Evolutionary conservation across 2,113 vertebrate species (phyloP).

Genomic region (Hepsetus odoe): DNA sequence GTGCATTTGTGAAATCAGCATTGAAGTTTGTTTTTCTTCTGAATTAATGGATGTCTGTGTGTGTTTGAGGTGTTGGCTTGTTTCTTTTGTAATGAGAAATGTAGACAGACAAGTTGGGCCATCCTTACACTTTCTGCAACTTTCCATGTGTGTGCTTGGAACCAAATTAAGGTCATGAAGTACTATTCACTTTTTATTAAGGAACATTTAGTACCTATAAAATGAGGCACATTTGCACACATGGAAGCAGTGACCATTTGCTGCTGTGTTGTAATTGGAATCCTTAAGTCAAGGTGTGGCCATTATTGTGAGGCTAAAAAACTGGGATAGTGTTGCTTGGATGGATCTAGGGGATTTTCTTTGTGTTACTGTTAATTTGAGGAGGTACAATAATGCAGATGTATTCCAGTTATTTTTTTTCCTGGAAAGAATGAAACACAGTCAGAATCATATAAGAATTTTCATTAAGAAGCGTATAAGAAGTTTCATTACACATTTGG

Average conservation of each 20-base stretch:
- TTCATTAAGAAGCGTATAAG: too few species aligned
- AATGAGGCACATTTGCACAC: neutral
- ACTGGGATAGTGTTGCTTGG: neutral
- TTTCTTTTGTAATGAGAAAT: slow-evolving; percentile 56
- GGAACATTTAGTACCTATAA: neutral
- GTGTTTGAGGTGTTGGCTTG: slow-evolving; percentile 24
- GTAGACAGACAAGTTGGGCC: slow-evolving; percentile 68
- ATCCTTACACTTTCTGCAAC: slow-evolving; percentile 7
- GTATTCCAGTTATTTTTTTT: neutral
- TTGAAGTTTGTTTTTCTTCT: neutral
- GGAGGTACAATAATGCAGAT: too few species aligned
- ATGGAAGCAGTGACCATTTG: neutral
- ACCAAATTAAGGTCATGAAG: neutral
- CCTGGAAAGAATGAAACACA: neutral
- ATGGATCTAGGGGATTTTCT: neutral
- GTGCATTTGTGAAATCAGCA: neutral
- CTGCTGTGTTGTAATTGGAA: slow-evolving; percentile 20
- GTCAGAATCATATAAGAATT: neutral
- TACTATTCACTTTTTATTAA: neutral
- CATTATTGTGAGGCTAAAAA: slow-evolving; percentile 18
- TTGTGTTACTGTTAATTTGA: neutral
- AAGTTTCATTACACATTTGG: neutral
- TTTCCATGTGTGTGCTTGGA: slow-evolving; percentile 2
- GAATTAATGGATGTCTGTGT: neutral
- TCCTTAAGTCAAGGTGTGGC: slow-evolving; percentile 19